Base-by-base conservation (phyloP, 2,113 vertebrate genomes). In the Protobothrops mucrosquamatus region DNA sequence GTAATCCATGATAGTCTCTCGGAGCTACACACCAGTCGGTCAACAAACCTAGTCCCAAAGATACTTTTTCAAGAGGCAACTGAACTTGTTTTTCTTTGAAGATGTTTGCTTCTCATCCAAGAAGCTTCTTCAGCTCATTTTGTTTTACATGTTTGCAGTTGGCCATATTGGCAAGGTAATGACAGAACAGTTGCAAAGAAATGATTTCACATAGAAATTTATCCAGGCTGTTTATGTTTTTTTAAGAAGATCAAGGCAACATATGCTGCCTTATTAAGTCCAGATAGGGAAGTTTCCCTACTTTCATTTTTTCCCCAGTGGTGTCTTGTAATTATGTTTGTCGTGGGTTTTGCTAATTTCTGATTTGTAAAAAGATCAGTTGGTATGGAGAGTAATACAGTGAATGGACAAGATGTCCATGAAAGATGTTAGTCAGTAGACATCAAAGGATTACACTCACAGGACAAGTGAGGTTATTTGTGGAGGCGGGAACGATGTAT, bases 221-320 rank as follows among this genome's bases (percentile, higher is more conserved):
- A 94, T 95, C 93, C 95, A 93, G 52, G 59, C 39, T 95, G 93
- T 95, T 96, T 89, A 95, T 95, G 93, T 94, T 96, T 97, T 96
- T 96, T 97, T 97, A 97, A 94, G 96, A 92, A 95, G 96, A 97
- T 96, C 97, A 96, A 96, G 96, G 96, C 96, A 97, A 97, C 96
- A 96, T 97, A 95, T 96, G 94, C 96, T 96, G 95, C 94, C 94
- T 96, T 97, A 97, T 96, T 97, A 96, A 93, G 95, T 94, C 96
- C 93, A 88, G 88, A 94, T 95, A 96, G 95, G 89, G n/a, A 95
- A 93, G 57, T 87, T 96, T 95, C 88, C 95, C 90, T 96, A 95
- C 89, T 89, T 92, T 48, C 93, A 64, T 85, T 3, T 29, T 92
- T 0, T 20, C 94, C 93, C 94, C 94, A 0, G 95, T 96, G 94